Evolutionary conservation across 2,113 vertebrate species (phyloP), one percentile per base, ranked within the genome.

Genomic region (Saguinus imperator): DNA sequence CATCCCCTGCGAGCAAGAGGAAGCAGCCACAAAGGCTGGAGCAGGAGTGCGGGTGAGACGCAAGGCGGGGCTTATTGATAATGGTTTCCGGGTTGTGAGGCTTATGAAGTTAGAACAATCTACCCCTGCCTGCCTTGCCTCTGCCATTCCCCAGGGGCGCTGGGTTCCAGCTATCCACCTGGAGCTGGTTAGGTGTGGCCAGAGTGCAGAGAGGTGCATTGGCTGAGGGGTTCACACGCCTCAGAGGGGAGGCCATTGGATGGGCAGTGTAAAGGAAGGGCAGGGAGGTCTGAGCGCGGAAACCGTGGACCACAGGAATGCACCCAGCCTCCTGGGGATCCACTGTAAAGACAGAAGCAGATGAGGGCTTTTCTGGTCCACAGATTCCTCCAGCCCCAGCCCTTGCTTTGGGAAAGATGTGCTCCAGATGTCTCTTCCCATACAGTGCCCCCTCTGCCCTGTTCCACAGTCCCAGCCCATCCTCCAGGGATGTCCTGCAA

Each of bases 61-160:
- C 10, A 6, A 82, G 57, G 86, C 61, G 48, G 35, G 11, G 79
- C 58, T 87, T 55, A 80, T 32, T 27, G 61, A 87, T 57, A 76
- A 91, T 55, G 45, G 43, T 79, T 95, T 86, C 89, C 0, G 1
- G 79, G 72, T 18, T 87, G 57, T 66, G 64, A 89, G 52, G 40
- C 73, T 64, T 83, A 73, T 86, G 75, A 89, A 87, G 40, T 37
- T 91, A 72, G 37, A 95, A 52, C 77, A 20, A 6, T 94, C 81
- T 61, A 12, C 29, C 48, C 45, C 21, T 8, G n/a, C 27, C 61
- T 5, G 18, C 13, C 45, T 77, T 35, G 3, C 43, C 55, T 29
- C 27, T 13, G 2, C 61, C 12, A 64, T 77, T 94, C 10, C 87
- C 83, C 0, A 2, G n/a, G 25, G 83, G 27, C 6, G 0, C 81